Base-by-base conservation (phyloP, 2,888 invertebrate genomes). In the Cryptus viduatorius region DNA sequence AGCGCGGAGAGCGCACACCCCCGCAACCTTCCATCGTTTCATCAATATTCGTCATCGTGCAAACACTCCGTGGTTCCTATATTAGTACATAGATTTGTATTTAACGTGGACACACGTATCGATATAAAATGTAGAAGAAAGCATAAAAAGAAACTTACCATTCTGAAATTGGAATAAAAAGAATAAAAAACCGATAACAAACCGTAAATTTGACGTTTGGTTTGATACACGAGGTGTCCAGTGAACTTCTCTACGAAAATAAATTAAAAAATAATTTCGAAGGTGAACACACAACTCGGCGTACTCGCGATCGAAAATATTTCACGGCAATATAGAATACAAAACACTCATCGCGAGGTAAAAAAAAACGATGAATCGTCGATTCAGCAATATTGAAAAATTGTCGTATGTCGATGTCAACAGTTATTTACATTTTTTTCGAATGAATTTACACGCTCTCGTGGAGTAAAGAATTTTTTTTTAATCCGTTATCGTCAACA, bases 31-130 rank as follows among this genome's bases (percentile, higher is more conserved):
- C 56, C 72, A 31, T 48, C 31, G 42, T 82, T 82, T 78, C 65
- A 50, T 82, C 82, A 73, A 73, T 79, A 82, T 73, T 82, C 72
- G 78, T 72, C 68, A 82, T 72, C 82, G 82, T 44, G 31, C 65
- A 68, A 29, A 68, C 19, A 29, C 53, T 44, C 24, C 65, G 71
- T 53, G 37, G 77, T 71, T 53, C 19, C 69, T 56, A 80, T 50
- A 72, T 72, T 50, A 69, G 69, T 69, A 16, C n/a, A 61, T 44
- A 64, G 44, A 44, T 46, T 72, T 5, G 46, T 29, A 73, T 61
- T 16, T 31, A 19, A 46, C 31, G 29, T 29, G n/a, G n/a, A 1
- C 31, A 7, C 65, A 65, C 61, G 29, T n/a, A 48, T 61, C 61
- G 29, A 61, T 31, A 31, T 8, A 29, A 61, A 4, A 31, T 29